Evolutionary conservation across 2,797 vertebrate genomes (phyloP).

Genomic region (Taeniopygia guttata): DNA sequence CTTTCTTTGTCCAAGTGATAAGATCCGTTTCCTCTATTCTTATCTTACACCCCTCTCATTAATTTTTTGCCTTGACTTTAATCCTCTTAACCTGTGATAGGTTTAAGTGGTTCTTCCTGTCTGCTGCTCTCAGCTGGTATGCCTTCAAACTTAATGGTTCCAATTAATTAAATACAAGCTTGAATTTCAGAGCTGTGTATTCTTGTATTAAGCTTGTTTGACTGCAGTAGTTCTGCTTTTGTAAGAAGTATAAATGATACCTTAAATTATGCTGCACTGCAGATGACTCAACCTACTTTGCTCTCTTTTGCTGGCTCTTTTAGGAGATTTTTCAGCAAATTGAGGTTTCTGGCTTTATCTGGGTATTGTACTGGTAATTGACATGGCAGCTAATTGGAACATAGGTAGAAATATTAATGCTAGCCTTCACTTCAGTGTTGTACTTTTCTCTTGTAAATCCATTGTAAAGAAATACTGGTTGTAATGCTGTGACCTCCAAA

Average conservation of each 20-base stretch:
- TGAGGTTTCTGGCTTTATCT: background rate
- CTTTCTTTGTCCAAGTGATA: background rate
- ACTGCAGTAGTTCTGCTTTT: background rate
- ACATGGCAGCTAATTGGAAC: background rate
- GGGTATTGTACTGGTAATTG: background rate
- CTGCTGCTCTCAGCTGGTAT: background rate
- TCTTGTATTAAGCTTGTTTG: background rate
- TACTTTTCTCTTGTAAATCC: background rate
- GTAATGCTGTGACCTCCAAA: background rate
- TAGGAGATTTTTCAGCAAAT: background rate
- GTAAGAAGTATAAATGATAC: background rate
- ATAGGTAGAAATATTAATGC: background rate
- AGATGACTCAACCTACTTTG: background rate
- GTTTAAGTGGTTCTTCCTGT: background rate
- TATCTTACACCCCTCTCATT: background rate
- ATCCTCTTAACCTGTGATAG: background rate
- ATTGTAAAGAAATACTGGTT: background rate
- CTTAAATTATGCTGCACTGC: background rate
- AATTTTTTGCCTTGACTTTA: background rate
- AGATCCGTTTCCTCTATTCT: background rate
- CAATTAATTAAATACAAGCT: background rate
- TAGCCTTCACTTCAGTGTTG: background rate
- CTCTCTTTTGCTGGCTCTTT: background rate
- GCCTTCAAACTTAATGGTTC: background rate
- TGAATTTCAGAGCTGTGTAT: background rate